These are phyloP conservation scores for Mythimna ferrago DNA, from an alignment of 2,888 invertebrate species.

Conservation along the genomic window DNA sequence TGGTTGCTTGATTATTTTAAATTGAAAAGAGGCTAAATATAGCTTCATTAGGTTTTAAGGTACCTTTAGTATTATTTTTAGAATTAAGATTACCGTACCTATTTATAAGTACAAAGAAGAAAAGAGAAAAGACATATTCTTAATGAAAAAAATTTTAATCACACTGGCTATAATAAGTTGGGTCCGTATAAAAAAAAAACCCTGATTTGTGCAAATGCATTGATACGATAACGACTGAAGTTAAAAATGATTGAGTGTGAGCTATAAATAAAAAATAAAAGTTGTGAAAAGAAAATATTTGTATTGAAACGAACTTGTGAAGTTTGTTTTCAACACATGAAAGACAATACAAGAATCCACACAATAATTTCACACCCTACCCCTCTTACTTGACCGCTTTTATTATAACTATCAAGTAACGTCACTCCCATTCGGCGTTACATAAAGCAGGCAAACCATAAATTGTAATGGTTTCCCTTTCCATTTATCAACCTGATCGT, in stretches of 20 bases:
- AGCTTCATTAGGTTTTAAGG: neutral
- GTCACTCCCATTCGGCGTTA: slow-evolving; percentile 66
- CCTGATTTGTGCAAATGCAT: too few relatives aligned
- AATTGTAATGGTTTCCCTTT: slow-evolving; percentile 79
- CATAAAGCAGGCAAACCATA: slow-evolving; percentile 81
- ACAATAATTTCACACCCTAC: slow-evolving; percentile 16
- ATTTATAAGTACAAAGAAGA: neutral
- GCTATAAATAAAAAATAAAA: too few relatives aligned
- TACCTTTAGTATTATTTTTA: neutral
- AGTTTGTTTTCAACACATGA: neutral
- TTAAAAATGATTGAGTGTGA: too few relatives aligned
- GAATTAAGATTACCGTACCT: neutral
- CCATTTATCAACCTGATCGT: slow-evolving; percentile 80
- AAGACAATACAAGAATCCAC: neutral
- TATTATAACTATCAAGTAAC: slow-evolving; percentile 73
- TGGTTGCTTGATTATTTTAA: neutral
- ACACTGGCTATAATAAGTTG: too few relatives aligned
- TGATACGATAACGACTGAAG: too few relatives aligned
- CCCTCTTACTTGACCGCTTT: slow-evolving; percentile 47
- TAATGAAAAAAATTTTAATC: too few relatives aligned
- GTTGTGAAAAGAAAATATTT: neutral
- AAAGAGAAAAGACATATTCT: too few relatives aligned
- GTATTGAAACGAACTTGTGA: too few relatives aligned
- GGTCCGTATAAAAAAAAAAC: too few relatives aligned
- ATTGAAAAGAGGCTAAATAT: neutral